These are phyloP conservation scores for Criorhina ranunculi DNA, from an alignment of 2,888 invertebrate genomes.

Conservation along the genomic window DNA sequence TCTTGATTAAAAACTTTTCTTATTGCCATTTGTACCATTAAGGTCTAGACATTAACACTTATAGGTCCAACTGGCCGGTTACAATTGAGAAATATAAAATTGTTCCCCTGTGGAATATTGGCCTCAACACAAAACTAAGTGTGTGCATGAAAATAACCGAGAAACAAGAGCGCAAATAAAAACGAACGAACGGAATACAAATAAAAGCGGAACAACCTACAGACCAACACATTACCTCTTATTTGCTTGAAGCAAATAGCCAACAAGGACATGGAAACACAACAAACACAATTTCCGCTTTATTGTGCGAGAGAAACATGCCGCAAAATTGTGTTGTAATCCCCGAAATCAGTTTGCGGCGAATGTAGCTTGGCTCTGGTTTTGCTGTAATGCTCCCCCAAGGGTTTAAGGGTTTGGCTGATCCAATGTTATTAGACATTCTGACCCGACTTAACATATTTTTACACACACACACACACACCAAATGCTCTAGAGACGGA, in stretches of 20 bases:
- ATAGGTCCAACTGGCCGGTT: background rate
- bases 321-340: conserved; percentile 31
- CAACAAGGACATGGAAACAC: conserved; percentile 28
- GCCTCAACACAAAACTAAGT: conserved; percentile 7
- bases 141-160: conserved; percentile 7
- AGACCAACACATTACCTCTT: conserved; percentile 9
- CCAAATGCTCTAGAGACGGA: conserved; percentile 16
- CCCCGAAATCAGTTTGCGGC: conserved; percentile 31
- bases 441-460: conserved; percentile 18
- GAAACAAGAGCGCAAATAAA: conserved; percentile 21
- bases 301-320: conserved; percentile 35
- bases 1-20: background rate
- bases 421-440: conserved; percentile 50
- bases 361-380: background rate
- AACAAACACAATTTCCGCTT: conserved; percentile 35
- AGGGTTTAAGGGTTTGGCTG: conserved; percentile 18
- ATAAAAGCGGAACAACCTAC: background rate
- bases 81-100: conserved; percentile 17
- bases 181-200: background rate
- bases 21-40: background rate
- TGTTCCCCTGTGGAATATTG: conserved; percentile 11
- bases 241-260: conserved; percentile 27
- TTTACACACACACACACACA: conserved; percentile 10
- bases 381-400: conserved; percentile 14
- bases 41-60: conserved; percentile 33